Evolutionary conservation across 2,888 invertebrate genomes (phyloP), one percentile per base, ranked within the genome.

Genomic region (Chirona hameri): DNA sequence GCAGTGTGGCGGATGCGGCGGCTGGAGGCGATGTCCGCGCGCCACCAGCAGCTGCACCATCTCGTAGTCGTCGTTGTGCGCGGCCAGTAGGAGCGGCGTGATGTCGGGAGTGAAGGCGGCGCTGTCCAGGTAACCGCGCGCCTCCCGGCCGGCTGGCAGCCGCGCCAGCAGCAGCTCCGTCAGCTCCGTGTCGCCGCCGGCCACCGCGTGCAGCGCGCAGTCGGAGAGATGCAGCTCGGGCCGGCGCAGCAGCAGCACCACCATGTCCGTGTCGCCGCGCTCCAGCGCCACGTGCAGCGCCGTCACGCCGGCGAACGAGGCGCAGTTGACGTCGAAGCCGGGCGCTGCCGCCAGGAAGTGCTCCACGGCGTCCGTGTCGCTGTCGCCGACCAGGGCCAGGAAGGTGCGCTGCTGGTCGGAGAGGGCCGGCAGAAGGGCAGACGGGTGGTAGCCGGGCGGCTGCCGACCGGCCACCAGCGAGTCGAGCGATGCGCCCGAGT

Each of bases 391-490:
- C 80, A 80, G 52, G 18, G 48, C 80, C 88, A 91, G 90, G 90
- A 89, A 85, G 88, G 90, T 87, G 93, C 93, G 88, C 91, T 92
- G 85, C 91, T 93, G 87, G 89, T 92, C 87, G 89, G 89, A 84
- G 91, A 91, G 86, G 93, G 93, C 87, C 90, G 91, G 86, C 89
- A 90, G 27, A 91, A 91, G 84, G 93, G 93, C 83, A 91, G 91
- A 85, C 90, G 91, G 84, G 89, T 94, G 84, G 91, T 93, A 85
- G 89, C 90, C 84, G 91, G 92, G 84, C 90, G 93, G 91, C 85
- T 92, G 91, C 87, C 89, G 91, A 86, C 89, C 90, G 85, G 89
- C 89, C 84, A 90, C 90, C 85, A 91, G 91, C 85, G 87, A 85
- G 88, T 85, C 89, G 90, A 87, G 3, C 83, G 81, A 55, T 72